Evolutionary conservation across 2,113 vertebrate species (phyloP), one percentile per base, ranked within the genome.

Genomic region (Picathartes gymnocephalus): DNA sequence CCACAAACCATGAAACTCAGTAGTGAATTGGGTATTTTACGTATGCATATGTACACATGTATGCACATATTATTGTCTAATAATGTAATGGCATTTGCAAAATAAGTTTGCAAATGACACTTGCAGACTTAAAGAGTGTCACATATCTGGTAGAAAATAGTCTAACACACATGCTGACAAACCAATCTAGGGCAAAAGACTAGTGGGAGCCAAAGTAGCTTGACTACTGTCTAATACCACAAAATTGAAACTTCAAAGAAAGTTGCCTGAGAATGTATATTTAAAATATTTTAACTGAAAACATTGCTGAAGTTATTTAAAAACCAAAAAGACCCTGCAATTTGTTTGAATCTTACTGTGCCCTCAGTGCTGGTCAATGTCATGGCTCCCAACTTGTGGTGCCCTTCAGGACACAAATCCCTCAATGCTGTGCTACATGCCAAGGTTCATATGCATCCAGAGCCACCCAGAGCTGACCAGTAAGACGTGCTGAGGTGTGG

Each of bases 351-450:
- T 56, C 12, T 19, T 57, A 70, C 37, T 39, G 14, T n/a, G 60
- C 35, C 4, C 25, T 2, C 31, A 33, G 35, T 18, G 18, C 25
- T 42, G 28, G 28, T 57, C 54, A 65, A 7, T 14, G 28, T 35
- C 42, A 65, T 0, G 0, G 15, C 33, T 80, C 14, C 33, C 35
- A 33, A 7, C 13, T 40, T 47, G 21, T 81, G 11, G 5, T 0
- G 1, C 7, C 50, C 35, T 77, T 68, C 39, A 48, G 48, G 86
- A 56, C 19, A 60, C 20, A 90, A 82, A 79, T n/a, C 33, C 42
- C 31, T 81, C 2, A 4, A 4, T 48, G 31, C n/a, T 64, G 17
- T 56, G 24, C 18, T 51, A 14, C 10, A 4, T 18, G 9, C 17
- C 35, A 45, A 69, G 19, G 18, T 25, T 77, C 33, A 20, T 69